A percentile compares a stretch with the other conserved stretches of the same genome.
Conservation (phyloP, 2,113 vertebrate species). For the Tricholaema leucomelas region DNA sequence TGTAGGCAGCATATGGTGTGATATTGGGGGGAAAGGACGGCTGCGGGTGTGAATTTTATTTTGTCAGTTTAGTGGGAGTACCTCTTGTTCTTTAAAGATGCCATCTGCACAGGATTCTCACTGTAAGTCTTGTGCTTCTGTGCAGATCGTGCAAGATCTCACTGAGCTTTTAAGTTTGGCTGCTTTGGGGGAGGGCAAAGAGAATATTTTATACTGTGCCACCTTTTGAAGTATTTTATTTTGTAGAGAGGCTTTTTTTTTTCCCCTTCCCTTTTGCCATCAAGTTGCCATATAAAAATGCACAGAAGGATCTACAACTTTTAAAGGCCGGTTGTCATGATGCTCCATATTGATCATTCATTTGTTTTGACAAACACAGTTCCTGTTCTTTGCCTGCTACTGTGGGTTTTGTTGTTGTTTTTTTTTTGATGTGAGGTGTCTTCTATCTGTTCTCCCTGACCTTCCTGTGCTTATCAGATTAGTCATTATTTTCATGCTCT, state of each 20-base stretch:
- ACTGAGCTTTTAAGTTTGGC: slow-evolving; percentile 29
- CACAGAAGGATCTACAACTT: background rate
- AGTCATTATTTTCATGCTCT: background rate
- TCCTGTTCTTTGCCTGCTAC: background rate
- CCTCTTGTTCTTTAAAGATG: slow-evolving; percentile 56
- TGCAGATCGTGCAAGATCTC: slow-evolving; percentile 3
- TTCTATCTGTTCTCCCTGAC: background rate
- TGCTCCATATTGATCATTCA: background rate
- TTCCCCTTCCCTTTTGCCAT: background rate
- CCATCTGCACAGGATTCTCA: slow-evolving; percentile 66
- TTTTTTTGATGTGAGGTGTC: background rate
- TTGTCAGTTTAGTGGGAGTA: slow-evolving; percentile 71
- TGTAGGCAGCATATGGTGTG: slow-evolving; percentile 69
- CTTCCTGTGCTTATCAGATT: background rate
- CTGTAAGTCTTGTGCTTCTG: slow-evolving; percentile 32
- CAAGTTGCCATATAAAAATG: background rate
- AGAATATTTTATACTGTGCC: slow-evolving; percentile 33
- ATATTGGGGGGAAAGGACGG: slow-evolving; percentile 63
- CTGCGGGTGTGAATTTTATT: slow-evolving; percentile 58
- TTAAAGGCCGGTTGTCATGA: background rate
- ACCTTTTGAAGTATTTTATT: slow-evolving; percentile 20
- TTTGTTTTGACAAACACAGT: background rate
- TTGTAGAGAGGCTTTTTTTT: background rate
- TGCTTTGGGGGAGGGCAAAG: slow-evolving; percentile 46
- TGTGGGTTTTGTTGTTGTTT: background rate